Evolutionary conservation across 1,140 invertebrate genomes (phyloP), one percentile per base, ranked within the genome.

Genomic region (Drosophila malerkotliana): DNA sequence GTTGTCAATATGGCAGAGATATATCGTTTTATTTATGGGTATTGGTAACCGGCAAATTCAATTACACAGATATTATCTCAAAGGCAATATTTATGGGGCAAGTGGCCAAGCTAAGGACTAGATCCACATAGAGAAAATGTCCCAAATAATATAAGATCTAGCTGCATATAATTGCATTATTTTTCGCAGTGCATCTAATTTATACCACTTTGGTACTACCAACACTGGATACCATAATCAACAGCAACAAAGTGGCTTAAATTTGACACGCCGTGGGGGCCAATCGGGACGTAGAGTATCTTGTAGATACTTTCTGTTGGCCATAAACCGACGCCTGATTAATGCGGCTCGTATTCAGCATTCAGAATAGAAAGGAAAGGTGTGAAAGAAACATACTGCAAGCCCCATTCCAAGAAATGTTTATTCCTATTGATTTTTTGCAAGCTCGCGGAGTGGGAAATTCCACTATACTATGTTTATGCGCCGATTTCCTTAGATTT

Each of bases 381-480:
- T 66, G 72, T 74, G 72, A 74, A 74, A 74, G 41, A 60, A 55
- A 44, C 14, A 18, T n/a, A 37, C 34, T 44, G 37, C 8, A 14
- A 26, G 21, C 10, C 15, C 3, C 45, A 41, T 74, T 74, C 71
- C 51, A 55, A 48, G 72, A 74, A 74, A 28, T 44, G 15, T 48
- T 48, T 21, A 26, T 63, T 52, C 30, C 60, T 34, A 74, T 74
- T 74, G 71, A 57, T 74, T 74, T 5, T 18, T 64, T 73, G 15
- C 28, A 51, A 39, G 30, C 52, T 51, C 62, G 49, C 48, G 26
- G 12, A 66, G 7, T 21, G 26, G 44, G 30, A 18, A 44, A 41
- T 63, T 74, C 32, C 72, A 45, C 53, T 64, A 74, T 74, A 18
- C 1, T 18, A 74, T 74, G 51, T 74, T 74, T 73, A 63, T 73